Evolutionary conservation across 2,797 vertebrate genomes (phyloP).

Genomic region (Gymnopithys bicolor): DNA sequence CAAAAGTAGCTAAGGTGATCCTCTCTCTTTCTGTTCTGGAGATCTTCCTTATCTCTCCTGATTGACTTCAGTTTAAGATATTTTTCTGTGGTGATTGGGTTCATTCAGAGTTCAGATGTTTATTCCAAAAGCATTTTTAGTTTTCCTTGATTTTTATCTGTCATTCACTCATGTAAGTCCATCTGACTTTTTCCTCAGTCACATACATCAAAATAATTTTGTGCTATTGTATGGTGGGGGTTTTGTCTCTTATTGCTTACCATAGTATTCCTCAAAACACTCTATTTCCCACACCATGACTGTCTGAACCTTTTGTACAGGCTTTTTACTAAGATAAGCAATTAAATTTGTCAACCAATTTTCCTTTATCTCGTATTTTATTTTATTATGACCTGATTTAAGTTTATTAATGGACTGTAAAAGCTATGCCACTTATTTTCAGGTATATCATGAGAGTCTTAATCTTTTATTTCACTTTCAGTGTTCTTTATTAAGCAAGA

Average conservation of each 20-base stretch:
- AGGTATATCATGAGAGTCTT: background rate
- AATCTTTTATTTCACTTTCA: background rate
- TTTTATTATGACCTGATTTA: background rate
- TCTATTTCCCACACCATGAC: background rate
- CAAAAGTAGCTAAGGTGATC: fast-evolving
- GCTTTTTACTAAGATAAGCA: background rate
- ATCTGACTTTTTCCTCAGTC: background rate
- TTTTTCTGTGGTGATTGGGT: background rate
- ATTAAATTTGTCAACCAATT: background rate
- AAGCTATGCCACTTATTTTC: background rate
- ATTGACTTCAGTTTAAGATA: background rate
- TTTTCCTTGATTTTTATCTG: background rate
- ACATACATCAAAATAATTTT: background rate
- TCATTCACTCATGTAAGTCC: background rate
- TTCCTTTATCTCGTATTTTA: background rate
- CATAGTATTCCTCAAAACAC: background rate
- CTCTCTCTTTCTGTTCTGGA: background rate
- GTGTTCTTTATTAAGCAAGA: background rate
- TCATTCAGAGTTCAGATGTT: background rate
- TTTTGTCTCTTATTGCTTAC: background rate
- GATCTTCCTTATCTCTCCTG: background rate
- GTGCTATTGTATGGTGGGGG: background rate
- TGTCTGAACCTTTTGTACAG: background rate
- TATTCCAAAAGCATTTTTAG: background rate
- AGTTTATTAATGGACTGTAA: background rate